phyloP scores from a whole-genome alignment of 2,888 invertebrate species.

The Nomada lathburiana region DNA sequence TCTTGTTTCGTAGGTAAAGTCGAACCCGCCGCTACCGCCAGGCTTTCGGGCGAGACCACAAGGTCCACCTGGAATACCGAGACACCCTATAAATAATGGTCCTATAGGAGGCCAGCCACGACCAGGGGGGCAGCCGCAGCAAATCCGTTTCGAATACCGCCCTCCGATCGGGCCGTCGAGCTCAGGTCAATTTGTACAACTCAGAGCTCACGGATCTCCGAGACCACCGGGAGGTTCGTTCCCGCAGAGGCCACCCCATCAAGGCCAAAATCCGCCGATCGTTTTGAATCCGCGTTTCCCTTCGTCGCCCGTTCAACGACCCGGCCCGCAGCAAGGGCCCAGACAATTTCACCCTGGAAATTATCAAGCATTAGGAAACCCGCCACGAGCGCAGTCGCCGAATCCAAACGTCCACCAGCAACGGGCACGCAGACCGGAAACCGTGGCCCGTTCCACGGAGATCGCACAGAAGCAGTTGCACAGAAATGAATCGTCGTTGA shows the following conservation, averaged over 20 bases:
- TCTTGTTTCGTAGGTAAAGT: constrained; percentile 74
- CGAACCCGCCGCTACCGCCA: constrained; percentile 66
- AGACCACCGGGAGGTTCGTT: constrained; percentile 65
- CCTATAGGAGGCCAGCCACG: constrained; percentile 83
- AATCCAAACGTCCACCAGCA: constrained; percentile 20
- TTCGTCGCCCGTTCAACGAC: constrained; percentile 27
- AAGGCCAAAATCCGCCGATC: constrained; percentile 43
- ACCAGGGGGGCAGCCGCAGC: constrained; percentile 86
- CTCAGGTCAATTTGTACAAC: constrained; percentile 76
- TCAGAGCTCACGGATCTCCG: constrained; percentile 68
- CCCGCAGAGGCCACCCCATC: constrained; percentile 56
- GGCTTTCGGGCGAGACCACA: constrained; percentile 76
- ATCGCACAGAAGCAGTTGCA: constrained; percentile 49
- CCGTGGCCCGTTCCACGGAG: constrained; percentile 14
- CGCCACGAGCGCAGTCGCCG: constrained; percentile 56
- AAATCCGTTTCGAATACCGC: constrained; percentile 85
- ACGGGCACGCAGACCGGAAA: constrained; percentile 22
- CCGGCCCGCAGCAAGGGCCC: constrained; percentile 53
- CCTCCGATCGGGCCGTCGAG: constrained; percentile 83
- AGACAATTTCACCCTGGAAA: constrained; percentile 57
- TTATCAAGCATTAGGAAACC: constrained; percentile 45
- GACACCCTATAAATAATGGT: constrained; percentile 77
- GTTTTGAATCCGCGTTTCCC: constrained; percentile 57
- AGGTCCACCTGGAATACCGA: constrained; percentile 72
- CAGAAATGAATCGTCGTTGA: constrained; percentile 72